These are phyloP conservation scores for Spondyliosoma cantharus DNA, from an alignment of 2,797 vertebrate species.

Conservation along the genomic window DNA sequence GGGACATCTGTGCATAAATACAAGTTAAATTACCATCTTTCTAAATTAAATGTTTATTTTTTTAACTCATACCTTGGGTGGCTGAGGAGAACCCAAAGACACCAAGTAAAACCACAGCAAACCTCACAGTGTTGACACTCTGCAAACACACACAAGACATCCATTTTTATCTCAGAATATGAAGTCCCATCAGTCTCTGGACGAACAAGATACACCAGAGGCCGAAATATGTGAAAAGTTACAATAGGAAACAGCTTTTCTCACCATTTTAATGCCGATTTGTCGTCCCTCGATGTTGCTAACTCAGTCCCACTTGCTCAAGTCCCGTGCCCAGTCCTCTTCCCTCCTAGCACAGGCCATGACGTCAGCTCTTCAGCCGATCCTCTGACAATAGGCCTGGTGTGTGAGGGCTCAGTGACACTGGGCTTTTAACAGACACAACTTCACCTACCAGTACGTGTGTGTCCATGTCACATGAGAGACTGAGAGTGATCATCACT, in stretches of 20 bases:
- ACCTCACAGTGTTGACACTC: conserved; percentile 40
- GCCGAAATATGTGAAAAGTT: background rate
- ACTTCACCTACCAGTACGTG: conserved; percentile 11
- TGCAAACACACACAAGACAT: conserved; percentile 55
- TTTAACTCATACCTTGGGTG: conserved; percentile 67
- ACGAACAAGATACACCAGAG: background rate
- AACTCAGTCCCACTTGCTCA: conserved; percentile 19
- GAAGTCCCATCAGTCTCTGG: background rate
- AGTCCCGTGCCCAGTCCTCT: conserved; percentile 56
- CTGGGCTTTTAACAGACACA: conserved; percentile 40
- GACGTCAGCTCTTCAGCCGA: conserved; percentile 67
- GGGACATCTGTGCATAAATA: background rate
- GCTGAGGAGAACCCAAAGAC: conserved; percentile 55
- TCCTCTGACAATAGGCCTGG: conserved; percentile 70
- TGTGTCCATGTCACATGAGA: background rate
- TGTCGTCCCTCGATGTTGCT: conserved; percentile 33
- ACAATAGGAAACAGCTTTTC: background rate
- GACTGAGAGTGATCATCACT: background rate
- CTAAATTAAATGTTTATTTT: background rate
- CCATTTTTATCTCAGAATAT: background rate
- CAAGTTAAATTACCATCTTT: background rate
- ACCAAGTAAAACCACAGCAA: conserved; percentile 53
- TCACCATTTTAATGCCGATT: conserved; percentile 70
- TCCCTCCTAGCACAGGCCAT: conserved; percentile 75
- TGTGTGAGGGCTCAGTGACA: conserved; percentile 64